A percentile compares a stretch with the other conserved stretches of the same genome.
phyloP scores from a whole-genome alignment of 1,140 invertebrate genomes.

The Tetragnatha versicolor region DNA sequence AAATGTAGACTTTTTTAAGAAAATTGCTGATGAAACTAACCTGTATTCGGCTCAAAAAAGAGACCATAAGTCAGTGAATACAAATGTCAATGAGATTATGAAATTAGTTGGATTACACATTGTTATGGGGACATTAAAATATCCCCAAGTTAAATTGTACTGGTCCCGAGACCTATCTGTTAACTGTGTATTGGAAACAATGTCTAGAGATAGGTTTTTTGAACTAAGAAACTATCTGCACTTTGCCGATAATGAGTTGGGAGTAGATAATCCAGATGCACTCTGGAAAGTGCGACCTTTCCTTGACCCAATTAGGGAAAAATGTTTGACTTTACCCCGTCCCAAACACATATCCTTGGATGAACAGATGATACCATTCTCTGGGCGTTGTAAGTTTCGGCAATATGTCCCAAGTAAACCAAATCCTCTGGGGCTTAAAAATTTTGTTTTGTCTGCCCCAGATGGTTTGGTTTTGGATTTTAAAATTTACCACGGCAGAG shows the following conservation, averaged over 20 bases:
- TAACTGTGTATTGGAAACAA: too few species aligned
- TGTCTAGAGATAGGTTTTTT: not conserved
- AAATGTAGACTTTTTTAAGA: not conserved
- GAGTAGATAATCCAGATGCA: too few species aligned
- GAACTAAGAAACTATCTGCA: not conserved
- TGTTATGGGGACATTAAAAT: too few species aligned
- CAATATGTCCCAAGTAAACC: not conserved
- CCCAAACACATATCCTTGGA: not conserved
- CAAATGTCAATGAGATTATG: not conserved
- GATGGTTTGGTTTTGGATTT: not conserved
- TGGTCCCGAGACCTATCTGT: too few species aligned
- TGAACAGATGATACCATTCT: too few species aligned
- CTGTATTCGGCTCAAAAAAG: not conserved
- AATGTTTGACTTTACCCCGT: not conserved
- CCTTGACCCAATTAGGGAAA: not conserved
- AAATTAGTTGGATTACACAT: not conserved
- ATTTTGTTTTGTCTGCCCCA: not conserved
- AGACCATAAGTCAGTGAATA: too few species aligned
- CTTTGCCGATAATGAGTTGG: not conserved
- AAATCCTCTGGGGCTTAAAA: not conserved
- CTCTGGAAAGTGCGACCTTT: too few species aligned
- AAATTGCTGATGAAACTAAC: not conserved
- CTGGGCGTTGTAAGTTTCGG: not conserved
- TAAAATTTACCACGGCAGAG: too few species aligned
- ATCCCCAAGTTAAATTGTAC: too few species aligned